phyloP scores from a whole-genome alignment of 2,888 invertebrate genomes.

The Omphaloscelis lunosa region DNA sequence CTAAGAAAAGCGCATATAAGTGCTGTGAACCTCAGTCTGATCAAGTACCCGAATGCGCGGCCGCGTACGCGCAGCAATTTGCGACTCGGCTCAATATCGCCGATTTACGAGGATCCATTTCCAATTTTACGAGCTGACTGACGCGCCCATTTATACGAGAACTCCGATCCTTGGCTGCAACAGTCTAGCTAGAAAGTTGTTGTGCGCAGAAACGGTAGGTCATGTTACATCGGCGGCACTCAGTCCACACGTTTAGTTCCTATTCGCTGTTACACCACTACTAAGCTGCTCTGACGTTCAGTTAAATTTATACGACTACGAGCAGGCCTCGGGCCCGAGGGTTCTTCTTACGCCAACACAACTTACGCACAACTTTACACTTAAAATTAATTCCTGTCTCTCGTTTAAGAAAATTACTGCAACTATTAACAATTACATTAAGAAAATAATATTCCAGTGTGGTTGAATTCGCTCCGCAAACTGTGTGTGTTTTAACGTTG shows the following conservation, averaged over 20 bases:
- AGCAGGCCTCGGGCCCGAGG: constrained; percentile 72
- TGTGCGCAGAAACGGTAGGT: constrained; percentile 66
- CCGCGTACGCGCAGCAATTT: constrained; percentile 84
- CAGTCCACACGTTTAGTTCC: constrained; percentile 75
- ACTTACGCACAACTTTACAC: constrained; percentile 72
- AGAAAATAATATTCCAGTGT: constrained; percentile 66
- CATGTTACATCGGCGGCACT: constrained; percentile 73
- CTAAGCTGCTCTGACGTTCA: constrained; percentile 78
- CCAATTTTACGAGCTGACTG: constrained; percentile 84
- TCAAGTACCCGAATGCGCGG: constrained; percentile 81
- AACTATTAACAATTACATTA: constrained; percentile 71
- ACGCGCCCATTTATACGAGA: constrained; percentile 79
- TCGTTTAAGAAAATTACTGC: constrained; percentile 67
- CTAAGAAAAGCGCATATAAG: constrained; percentile 67
- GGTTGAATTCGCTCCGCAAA: constrained; percentile 61
- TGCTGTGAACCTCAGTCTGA: constrained; percentile 71
- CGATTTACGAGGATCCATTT: constrained; percentile 87
- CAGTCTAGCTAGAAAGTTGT: constrained; percentile 66
- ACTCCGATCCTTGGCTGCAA: constrained; percentile 72
- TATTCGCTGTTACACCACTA: constrained; percentile 77
- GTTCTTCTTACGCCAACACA: constrained; percentile 75
- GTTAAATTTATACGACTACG: constrained; percentile 78
- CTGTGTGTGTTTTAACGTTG: constrained; percentile 69
- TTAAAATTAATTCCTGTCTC: constrained; percentile 75
- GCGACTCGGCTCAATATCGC: constrained; percentile 82